Percentiles rank a stretch among this genome's conserved stretches.
phyloP scores from a whole-genome alignment of 2,113 vertebrate species.

The Bubalus kerabau region DNA sequence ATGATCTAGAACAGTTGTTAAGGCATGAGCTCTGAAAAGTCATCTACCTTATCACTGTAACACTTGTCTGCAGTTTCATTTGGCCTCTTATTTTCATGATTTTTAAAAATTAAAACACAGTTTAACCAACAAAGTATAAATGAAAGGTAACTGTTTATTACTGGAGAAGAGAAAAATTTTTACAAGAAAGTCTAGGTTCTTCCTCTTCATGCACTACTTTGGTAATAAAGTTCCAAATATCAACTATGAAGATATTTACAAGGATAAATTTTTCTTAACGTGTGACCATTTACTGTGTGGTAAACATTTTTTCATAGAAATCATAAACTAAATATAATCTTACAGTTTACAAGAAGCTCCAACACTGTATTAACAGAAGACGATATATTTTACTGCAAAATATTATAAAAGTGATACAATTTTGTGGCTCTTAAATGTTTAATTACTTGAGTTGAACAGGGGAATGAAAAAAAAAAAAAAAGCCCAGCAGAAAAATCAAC shows the following conservation, averaged over 20 bases:
- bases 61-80: background rate
- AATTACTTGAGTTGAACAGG: background rate
- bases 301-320: constrained; percentile 65
- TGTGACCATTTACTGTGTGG: constrained; percentile 52
- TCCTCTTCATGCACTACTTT: constrained; percentile 63
- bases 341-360: constrained; percentile 66
- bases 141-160: constrained; percentile 78
- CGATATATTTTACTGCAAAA: constrained; percentile 62
- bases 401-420: constrained; percentile 73
- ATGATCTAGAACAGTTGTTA: background rate
- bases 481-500: constrained; percentile 64
- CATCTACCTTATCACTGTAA: background rate
- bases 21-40: background rate
- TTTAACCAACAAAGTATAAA: constrained; percentile 56
- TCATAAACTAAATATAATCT: constrained; percentile 68
- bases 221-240: constrained; percentile 56
- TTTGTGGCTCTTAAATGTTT: constrained; percentile 58
- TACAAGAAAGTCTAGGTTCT: constrained; percentile 47
- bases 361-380: constrained; percentile 66
- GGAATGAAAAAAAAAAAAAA: constrained; percentile 58
- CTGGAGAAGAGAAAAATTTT: constrained; percentile 61
- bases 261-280: constrained; percentile 64
- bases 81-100: constrained; percentile 10
- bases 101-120: constrained; percentile 57
- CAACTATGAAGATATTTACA: constrained; percentile 79